These are phyloP conservation scores for Hypomecis punctinalis DNA, from an alignment of 2,888 invertebrate species.

Conservation along the genomic window DNA sequence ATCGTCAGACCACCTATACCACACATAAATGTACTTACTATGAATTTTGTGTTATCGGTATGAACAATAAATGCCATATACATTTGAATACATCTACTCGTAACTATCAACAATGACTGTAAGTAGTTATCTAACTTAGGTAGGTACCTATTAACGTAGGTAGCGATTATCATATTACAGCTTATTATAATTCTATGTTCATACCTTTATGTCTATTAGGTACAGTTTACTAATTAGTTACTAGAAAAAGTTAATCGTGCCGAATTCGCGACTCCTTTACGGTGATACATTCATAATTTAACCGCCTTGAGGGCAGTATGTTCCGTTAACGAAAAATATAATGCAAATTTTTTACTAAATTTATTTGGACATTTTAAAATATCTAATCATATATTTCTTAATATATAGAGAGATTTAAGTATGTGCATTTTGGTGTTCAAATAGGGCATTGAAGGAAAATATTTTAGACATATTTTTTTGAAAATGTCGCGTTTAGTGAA, in stretches of 20 bases:
- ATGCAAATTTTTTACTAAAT: neutral
- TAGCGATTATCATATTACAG: too few species aligned
- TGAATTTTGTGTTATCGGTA: too few species aligned
- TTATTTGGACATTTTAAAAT: neutral
- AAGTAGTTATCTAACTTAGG: too few species aligned
- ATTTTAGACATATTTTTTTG: neutral
- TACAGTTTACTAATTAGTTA: conserved; percentile 2
- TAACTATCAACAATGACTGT: too few species aligned
- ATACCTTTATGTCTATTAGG: neutral
- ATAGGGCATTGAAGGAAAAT: neutral
- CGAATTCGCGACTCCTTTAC: neutral
- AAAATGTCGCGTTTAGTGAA: conserved; percentile 9
- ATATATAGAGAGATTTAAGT: too few species aligned
- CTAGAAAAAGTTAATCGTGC: neutral
- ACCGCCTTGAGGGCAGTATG: neutral
- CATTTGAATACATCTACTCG: too few species aligned
- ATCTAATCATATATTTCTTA: neutral
- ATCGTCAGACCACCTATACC: too few species aligned
- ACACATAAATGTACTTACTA: too few species aligned
- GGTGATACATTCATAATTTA: neutral
- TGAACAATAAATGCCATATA: too few species aligned
- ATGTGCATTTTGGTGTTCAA: too few species aligned
- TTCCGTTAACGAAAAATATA: too few species aligned
- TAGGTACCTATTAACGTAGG: too few species aligned
- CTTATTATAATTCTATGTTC: neutral